A percentile compares a stretch with the other conserved stretches of the same genome.
phyloP scores from a whole-genome alignment of 2,797 vertebrate species.

The Pipistrellus pipistrellus region DNA sequence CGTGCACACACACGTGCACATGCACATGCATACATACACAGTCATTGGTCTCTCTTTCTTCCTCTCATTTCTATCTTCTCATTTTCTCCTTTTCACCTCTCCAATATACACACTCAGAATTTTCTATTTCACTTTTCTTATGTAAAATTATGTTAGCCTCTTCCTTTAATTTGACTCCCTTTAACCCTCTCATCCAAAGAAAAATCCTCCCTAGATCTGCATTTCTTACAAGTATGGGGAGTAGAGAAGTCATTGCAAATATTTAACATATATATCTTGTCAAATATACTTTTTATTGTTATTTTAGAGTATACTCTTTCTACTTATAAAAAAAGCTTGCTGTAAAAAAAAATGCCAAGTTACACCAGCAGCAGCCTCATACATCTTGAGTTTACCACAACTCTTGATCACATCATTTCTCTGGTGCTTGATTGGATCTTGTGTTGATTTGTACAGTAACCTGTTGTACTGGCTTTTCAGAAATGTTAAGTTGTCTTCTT shows the following conservation, averaged over 20 bases:
- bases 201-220: background rate
- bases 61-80: background rate
- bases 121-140: background rate
- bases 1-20: background rate
- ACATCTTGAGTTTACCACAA: background rate
- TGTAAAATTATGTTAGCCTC: background rate
- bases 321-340: background rate
- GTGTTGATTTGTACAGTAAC: background rate
- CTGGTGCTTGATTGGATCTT: background rate
- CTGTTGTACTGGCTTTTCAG: background rate
- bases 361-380: background rate
- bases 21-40: fast-evolving
- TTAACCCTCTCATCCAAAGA: background rate
- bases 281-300: background rate
- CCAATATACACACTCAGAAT: background rate
- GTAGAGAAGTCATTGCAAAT: background rate
- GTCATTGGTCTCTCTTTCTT: background rate
- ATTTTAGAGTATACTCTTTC: background rate
- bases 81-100: background rate
- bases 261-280: slow-evolving; percentile 12
- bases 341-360: background rate
- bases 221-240: background rate
- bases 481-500: background rate
- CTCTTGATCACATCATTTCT: background rate
- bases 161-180: background rate